A percentile compares a stretch with the other conserved stretches of the same genome.
Evolutionary conservation across 2,888 invertebrate genomes (phyloP).

Genomic region (Prenolepis imparis): DNA sequence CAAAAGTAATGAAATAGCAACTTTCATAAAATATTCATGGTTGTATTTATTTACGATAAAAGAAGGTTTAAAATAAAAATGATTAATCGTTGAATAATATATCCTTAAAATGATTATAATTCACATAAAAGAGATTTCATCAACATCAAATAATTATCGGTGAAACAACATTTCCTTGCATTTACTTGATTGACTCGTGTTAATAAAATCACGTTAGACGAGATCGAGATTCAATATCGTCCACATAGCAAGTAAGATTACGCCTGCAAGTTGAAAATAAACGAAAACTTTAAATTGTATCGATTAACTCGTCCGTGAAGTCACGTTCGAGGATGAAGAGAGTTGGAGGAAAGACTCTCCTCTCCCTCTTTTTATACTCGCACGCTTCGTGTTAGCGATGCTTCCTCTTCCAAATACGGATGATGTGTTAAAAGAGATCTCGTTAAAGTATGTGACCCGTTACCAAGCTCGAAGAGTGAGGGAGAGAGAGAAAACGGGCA

Average conservation of each 20-base stretch:
- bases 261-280: background rate
- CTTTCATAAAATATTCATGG: background rate
- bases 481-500: constrained; percentile 32
- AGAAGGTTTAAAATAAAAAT: background rate
- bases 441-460: constrained; percentile 69
- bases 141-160: background rate
- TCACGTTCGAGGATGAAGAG: background rate
- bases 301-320: constrained; percentile 10
- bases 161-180: background rate
- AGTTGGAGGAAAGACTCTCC: background rate
- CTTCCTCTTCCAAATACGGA: constrained; percentile 44
- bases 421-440: constrained; percentile 54
- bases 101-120: background rate
- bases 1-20: background rate
- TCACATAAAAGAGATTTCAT: background rate
- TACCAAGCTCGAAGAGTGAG: constrained; percentile 23
- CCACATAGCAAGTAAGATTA: background rate
- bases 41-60: background rate
- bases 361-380: background rate
- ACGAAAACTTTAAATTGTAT: constrained; percentile 33
- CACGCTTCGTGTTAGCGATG: background rate
- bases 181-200: background rate
- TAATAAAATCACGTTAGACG: background rate
- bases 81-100: background rate
- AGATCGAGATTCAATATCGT: background rate